These are phyloP conservation scores for Lasioglossum baleicum DNA, from an alignment of 1,140 invertebrate genomes.

Conservation along the genomic window DNA sequence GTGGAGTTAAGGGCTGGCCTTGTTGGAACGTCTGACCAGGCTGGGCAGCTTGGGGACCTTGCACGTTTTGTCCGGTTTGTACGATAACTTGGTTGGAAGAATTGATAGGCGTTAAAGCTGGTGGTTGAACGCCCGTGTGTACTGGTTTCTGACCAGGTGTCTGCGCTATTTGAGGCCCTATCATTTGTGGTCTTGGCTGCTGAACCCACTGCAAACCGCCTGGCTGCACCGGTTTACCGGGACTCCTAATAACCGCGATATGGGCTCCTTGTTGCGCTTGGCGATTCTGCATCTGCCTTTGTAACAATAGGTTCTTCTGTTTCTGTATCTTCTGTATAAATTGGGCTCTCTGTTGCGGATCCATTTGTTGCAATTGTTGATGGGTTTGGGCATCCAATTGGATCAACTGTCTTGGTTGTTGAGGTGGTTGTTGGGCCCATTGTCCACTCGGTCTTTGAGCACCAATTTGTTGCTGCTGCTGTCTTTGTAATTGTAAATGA, in stretches of 20 bases:
- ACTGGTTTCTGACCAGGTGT: slow-evolving; percentile 72
- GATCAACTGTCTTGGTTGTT: slow-evolving; percentile 84
- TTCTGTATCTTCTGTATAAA: slow-evolving; percentile 89
- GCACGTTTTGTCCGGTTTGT: slow-evolving; percentile 66
- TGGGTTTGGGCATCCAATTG: slow-evolving; percentile 90
- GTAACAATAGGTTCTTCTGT: slow-evolving; percentile 82
- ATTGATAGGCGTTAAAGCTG: slow-evolving; percentile 75
- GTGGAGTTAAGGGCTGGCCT: slow-evolving; percentile 70
- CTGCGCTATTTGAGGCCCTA: slow-evolving; percentile 74
- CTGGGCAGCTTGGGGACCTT: slow-evolving; percentile 67
- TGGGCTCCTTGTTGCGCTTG: slow-evolving; percentile 80
- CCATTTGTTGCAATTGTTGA: slow-evolving; percentile 90
- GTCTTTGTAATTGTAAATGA: slow-evolving; percentile 75
- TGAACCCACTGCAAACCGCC: slow-evolving; percentile 76
- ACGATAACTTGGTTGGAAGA: slow-evolving; percentile 76
- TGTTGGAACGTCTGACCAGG: slow-evolving; percentile 71
- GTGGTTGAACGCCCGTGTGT: slow-evolving; percentile 76
- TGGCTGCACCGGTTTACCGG: slow-evolving; percentile 79
- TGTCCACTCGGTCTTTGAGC: slow-evolving; percentile 75
- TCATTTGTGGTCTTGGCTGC: slow-evolving; percentile 79
- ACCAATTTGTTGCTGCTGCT: slow-evolving; percentile 78
- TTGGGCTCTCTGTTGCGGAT: slow-evolving; percentile 87
- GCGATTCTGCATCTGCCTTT: slow-evolving; percentile 80
- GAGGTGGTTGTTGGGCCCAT: slow-evolving; percentile 77
- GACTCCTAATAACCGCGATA: slow-evolving; percentile 79